Evolutionary conservation across 2,113 vertebrate genomes (phyloP).

Genomic region (Callithrix jacchus): DNA sequence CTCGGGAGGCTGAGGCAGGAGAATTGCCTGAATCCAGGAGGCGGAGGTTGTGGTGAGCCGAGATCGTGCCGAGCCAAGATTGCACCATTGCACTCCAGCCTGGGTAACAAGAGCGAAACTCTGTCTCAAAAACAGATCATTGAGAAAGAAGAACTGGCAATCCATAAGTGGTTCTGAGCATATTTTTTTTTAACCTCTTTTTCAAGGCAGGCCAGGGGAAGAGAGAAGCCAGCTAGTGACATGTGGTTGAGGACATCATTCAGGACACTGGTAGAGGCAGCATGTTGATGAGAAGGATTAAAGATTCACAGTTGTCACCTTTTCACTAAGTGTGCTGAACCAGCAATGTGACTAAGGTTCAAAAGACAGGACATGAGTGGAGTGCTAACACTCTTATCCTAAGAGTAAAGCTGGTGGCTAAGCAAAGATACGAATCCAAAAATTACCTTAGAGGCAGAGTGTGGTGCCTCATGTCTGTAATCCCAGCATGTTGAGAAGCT

Average conservation of each 20-base stretch:
- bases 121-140: too few relatives aligned
- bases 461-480: too few relatives aligned
- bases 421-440: not conserved
- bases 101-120: too few relatives aligned
- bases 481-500: too few relatives aligned
- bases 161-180: not conserved
- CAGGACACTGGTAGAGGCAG: too few relatives aligned
- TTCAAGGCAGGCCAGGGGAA: not conserved
- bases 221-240: not conserved
- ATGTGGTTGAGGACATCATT: not conserved
- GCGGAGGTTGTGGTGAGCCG: too few relatives aligned
- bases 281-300: not conserved
- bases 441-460: not conserved
- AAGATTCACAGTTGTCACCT: not conserved
- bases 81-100: too few relatives aligned
- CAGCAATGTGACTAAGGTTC: not conserved
- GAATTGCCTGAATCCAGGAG: too few relatives aligned
- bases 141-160: not conserved
- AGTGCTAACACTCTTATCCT: not conserved
- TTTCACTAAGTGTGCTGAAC: rapidly evolving
- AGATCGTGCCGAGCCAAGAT: too few relatives aligned
- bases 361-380: too few relatives aligned
- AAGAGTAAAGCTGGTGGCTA: not conserved
- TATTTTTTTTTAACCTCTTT: constrained; percentile 16
- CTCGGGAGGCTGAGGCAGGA: too few relatives aligned